Base-by-base conservation (phyloP, 1,140 invertebrate species). In the Mesaphorura yosii region DNA sequence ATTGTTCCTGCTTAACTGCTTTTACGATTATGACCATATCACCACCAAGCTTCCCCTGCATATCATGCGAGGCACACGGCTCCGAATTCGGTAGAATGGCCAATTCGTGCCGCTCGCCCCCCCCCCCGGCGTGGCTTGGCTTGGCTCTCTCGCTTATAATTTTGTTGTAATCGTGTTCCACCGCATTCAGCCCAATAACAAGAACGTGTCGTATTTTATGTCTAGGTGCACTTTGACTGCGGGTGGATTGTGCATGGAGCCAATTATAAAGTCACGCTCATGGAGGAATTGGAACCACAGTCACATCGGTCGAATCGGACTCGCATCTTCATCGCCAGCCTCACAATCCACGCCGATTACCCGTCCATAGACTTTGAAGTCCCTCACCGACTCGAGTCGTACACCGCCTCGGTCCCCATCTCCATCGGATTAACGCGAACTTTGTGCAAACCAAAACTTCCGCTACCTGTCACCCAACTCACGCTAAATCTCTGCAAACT, bases 351-450 rank as follows among this genome's bases (percentile, higher is more conserved):
- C 10, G 48, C 45, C 3, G 14, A 20, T 1, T 62, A 62, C 28
- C 60, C 61, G 6, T 31, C 46, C 3, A 52, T 63, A 28, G 44
- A 38, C 38, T 63, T 63, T 52, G 61, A 63, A 25, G 61, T 59
- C 6, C 61, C 57, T 10, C 48, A 47, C n/a, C 49, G 55, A 37
- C 28, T 59, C 12, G 57, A 59, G 20, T 45, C 57, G 17, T 59
- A 59, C 34, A 55, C 60, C 0, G 41, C 51, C 1, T 49, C 54
- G 15, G 57, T 58, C 4, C 48, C 48, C 6, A 34, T 63, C 19
- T 41, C 54, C 0, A 51, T 63, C 20, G 54, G 57, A 1, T 51
- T 63, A 3, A 63, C 60, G 12, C 19, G 48, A 37, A 63, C 39
- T 39, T 40, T 57, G 5, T 59, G 60, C 26, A 53, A 51, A 41